A percentile compares a stretch with the other conserved stretches of the same genome.
Evolutionary conservation across 2,888 invertebrate species (phyloP).

Genomic region (Callosobruchus maculatus): DNA sequence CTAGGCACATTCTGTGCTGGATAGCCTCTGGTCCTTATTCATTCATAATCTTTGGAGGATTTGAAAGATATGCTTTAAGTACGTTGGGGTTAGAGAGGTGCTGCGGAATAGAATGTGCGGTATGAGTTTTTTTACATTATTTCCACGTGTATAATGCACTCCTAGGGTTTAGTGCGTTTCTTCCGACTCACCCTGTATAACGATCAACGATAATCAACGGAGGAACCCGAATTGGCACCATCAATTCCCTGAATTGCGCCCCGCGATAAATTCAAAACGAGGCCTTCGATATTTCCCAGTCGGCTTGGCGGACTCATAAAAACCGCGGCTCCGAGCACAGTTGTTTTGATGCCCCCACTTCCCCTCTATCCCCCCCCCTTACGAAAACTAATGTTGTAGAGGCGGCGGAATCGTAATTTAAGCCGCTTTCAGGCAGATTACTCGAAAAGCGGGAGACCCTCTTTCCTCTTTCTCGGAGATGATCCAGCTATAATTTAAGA

Average conservation of each 20-base stretch:
- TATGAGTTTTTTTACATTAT: too few species aligned
- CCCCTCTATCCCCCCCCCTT: conserved; percentile 15
- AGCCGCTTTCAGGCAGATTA: conserved; percentile 41
- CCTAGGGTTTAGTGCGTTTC: too few species aligned
- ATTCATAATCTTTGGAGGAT: too few species aligned
- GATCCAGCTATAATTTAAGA: conserved; percentile 33
- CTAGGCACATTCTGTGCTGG: too few species aligned
- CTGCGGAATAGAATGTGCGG: too few species aligned
- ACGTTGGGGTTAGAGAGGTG: too few species aligned
- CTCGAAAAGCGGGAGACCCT: conserved; percentile 24
- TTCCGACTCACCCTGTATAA: too few species aligned
- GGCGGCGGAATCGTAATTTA: conserved; percentile 33
- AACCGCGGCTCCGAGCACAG: conserved; percentile 18
- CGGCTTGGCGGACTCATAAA: conserved; percentile 17
- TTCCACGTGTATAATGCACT: too few species aligned
- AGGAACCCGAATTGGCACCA: not conserved
- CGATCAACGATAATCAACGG: not conserved
- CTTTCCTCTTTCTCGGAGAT: conserved; percentile 20
- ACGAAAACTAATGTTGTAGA: conserved; percentile 27
- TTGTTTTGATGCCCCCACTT: conserved; percentile 15
- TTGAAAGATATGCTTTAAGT: too few species aligned
- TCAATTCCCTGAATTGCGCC: not conserved
- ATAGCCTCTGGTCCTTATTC: too few species aligned
- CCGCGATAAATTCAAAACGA: not conserved
- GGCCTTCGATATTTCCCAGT: not conserved